Evolutionary conservation across 1,140 invertebrate genomes (phyloP), one percentile per base, ranked within the genome.

Genomic region (Drosophila kikkawai): DNA sequence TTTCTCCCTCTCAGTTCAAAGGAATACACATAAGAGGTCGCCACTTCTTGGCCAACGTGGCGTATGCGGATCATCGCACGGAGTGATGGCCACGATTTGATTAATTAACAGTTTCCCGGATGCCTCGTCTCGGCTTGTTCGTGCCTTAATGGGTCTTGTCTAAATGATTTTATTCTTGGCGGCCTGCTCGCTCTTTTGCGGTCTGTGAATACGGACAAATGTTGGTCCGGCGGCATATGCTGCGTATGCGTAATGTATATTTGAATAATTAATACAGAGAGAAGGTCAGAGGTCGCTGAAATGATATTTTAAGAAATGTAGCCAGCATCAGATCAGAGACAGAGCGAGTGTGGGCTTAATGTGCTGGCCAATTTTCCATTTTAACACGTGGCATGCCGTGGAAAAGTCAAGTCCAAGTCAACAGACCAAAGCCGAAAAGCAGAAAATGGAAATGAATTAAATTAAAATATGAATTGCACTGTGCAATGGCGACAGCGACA

Each of bases 401-500:
- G 44, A 50, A 34, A 51, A 75, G 71, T 73, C 50, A 68, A 44
- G 60, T 11, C n/a, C 12, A 39, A 56, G 53, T 39, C 53, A 56
- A 56, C 53, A 56, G 19, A 26, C 13, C 29, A 19, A 61, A 50
- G 56, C 47, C 26, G 36, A 70, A 58, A 56, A 29, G 45, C 37
- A 4, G 48, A 47, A 41, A 44, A 59, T 29, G 36, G n/a, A 77
- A 77, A 77, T 77, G 42, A 77, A 77, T 77, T 77, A 77, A 77
- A 77, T 77, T 77, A 78, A 77, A 77, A 77, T 77, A 77, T 77
- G 74, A 77, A 77, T 51, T 69, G 74, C 55, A 68, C 22, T 42
- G 37, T 11, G 45, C 41, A 42, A n/a, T 15, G 26, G 32, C 34
- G 51, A 53, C 17, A 19, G 32, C 51, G 51, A 55, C 51, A 67